Evolutionary conservation across 1,140 invertebrate species (phyloP).

Genomic region (Colletes gigas): DNA sequence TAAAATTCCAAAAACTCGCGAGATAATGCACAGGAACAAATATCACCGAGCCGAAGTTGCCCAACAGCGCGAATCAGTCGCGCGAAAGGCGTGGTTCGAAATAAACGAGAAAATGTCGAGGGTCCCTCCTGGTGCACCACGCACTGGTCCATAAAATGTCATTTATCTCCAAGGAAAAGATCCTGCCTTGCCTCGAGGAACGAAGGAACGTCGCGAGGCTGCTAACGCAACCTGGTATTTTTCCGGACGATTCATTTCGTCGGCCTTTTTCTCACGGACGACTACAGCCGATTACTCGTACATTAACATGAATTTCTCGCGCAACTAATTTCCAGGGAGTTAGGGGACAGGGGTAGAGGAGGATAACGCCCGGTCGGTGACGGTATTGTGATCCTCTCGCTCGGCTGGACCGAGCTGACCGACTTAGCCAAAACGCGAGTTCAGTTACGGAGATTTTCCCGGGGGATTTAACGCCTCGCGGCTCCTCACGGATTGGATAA

Average conservation of each 20-base stretch:
- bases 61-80: background rate
- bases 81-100: background rate
- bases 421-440: conserved; percentile 65
- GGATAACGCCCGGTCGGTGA: conserved; percentile 31
- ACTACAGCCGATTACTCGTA: conserved; percentile 52
- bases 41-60: background rate
- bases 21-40: background rate
- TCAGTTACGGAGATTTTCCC: conserved; percentile 61
- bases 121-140: background rate
- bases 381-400: conserved; percentile 65
- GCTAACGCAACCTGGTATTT: background rate
- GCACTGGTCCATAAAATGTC: background rate
- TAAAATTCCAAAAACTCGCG: background rate
- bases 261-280: conserved; percentile 48
- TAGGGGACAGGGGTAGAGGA: background rate
- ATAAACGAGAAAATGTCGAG: background rate
- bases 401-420: conserved; percentile 69
- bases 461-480: conserved; percentile 74
- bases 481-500: conserved; percentile 63
- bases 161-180: background rate
- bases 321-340: conserved; percentile 61
- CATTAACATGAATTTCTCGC: conserved; percentile 65
- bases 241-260: conserved; percentile 1
- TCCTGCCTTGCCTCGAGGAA: background rate
- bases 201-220: background rate